These are phyloP conservation scores for Chesias legatella DNA, from an alignment of 2,888 invertebrate genomes.

Conservation along the genomic window DNA sequence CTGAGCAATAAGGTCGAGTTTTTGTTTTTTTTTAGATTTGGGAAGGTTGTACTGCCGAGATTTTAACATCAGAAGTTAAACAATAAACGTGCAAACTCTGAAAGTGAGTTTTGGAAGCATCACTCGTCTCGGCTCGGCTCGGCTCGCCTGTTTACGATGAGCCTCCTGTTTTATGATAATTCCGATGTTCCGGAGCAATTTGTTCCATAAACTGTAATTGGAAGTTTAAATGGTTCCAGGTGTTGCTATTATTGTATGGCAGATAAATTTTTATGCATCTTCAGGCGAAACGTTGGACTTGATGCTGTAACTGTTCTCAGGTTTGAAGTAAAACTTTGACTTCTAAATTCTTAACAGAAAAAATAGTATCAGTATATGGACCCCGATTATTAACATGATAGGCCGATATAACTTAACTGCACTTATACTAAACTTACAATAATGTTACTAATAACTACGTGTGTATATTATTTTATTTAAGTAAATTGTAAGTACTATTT, in stretches of 20 bases:
- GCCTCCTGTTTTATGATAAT: conserved; percentile 31
- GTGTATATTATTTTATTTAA: no score
- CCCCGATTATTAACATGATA: no score
- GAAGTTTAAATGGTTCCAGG: conserved; percentile 27
- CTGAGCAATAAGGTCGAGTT: conserved; percentile 14
- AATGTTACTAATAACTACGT: no score
- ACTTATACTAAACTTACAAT: no score
- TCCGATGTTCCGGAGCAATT: conserved; percentile 24
- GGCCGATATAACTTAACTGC: no score
- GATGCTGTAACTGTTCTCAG: conserved; percentile 2
- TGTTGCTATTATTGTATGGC: conserved; percentile 28
- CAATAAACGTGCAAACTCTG: conserved; percentile 31
- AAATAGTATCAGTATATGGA: no score
- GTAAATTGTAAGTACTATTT: no score
- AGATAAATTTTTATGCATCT: conserved; percentile 30
- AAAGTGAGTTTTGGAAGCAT: conserved; percentile 27
- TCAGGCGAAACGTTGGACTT: conserved; percentile 8
- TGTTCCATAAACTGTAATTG: conserved; percentile 30
- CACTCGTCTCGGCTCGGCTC: conserved; percentile 12
- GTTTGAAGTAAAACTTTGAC: no score
- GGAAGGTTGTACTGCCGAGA: conserved; percentile 24
- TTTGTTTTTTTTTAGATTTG: background rate
- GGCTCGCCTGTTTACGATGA: conserved; percentile 24
- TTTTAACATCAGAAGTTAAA: conserved; percentile 32
- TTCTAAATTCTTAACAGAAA: no score